Base-by-base conservation (phyloP, 2,888 invertebrate species). In the Orchesellides sinensis region DNA sequence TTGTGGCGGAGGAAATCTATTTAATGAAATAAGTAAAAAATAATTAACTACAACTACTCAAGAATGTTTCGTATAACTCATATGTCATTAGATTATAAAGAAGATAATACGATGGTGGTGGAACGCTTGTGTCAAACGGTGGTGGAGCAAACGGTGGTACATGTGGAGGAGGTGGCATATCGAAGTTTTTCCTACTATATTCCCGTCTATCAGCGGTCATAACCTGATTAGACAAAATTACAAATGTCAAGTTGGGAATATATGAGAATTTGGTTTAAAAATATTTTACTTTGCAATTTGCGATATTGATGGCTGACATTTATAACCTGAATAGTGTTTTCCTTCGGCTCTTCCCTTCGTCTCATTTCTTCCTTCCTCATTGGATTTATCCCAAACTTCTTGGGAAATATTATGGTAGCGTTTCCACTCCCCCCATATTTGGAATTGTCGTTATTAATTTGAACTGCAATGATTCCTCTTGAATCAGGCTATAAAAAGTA, bases 201-300 rank as follows among this genome's bases (percentile, higher is more conserved):
- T 96, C 96, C 83, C 96, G 92, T 78, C 96, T 93, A 90, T 97
- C 96, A 1, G 96, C 96, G 10, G 96, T 96, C 96, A 97, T 96
- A 59, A 96, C 96, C 93, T 94, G n/a, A n/a, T n/a, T n/a, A n/a
- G n/a, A n/a, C n/a, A n/a, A n/a, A n/a, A n/a, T n/a, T n/a, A n/a
- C n/a, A n/a, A n/a, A n/a, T n/a, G n/a, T n/a, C n/a, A n/a, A n/a
- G n/a, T n/a, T n/a, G n/a, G n/a, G n/a, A n/a, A n/a, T n/a, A n/a
- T n/a, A n/a, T n/a, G n/a, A n/a, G n/a, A n/a, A n/a, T n/a, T n/a
- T n/a, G n/a, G n/a, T n/a, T n/a, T n/a, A n/a, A n/a, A n/a, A n/a
- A n/a, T n/a, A n/a, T n/a, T n/a, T n/a, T n/a, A n/a, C n/a, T n/a
- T n/a, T n/a, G n/a, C n/a, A n/a, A n/a, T n/a, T n/a, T n/a, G n/a